Base-by-base conservation (phyloP, 2,113 vertebrate genomes). In the Clupea harengus region DNA sequence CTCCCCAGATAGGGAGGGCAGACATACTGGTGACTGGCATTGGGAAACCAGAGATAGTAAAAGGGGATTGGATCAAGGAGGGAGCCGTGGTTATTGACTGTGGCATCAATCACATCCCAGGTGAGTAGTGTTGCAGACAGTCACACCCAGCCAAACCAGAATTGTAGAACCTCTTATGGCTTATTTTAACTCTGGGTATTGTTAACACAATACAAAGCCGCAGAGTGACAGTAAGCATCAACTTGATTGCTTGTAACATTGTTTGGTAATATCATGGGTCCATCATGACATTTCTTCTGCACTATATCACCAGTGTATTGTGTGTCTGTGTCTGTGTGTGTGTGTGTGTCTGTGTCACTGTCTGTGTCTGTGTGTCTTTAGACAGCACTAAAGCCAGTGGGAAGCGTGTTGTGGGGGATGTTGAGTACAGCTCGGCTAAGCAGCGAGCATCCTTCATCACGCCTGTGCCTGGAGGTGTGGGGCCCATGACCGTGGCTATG, bases 401-500 rank as follows among this genome's bases (percentile, higher is more conserved):
- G 28, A 99, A 94, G 91, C 95, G 95, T 22, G 94, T 99, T 49
- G 97, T 99, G 57, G 98, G 99, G 17, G 98, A 99, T 2, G 97
- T 99, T 52, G 93, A 96, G 0, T 99, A 96, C 81, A 32, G 4
- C 1, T 94, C 97, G 57, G 99, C 97, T 81, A 98, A 96, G 88
- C 97, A 98, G 87, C 95, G 89, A 72, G 98, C 99, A 0, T 93
- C 95, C 9, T 98, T 96, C 88, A 99, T 99, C 91, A 99, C 99
- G 0, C 99, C 99, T 0, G 99, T 99, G 7, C 99, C 99, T 0
- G 99, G 99, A 0, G 99, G 99, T 0, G 98, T 99, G 0, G 99
- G 99, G 28, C 99, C 99, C 45, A 99, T 99, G 99, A 99, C 99
- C 0, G 99, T 99, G 28, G 98, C 97, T 28, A 99, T 99, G 98